Base-by-base conservation (phyloP, 2,888 invertebrate genomes). In the Cyclophora punctaria region DNA sequence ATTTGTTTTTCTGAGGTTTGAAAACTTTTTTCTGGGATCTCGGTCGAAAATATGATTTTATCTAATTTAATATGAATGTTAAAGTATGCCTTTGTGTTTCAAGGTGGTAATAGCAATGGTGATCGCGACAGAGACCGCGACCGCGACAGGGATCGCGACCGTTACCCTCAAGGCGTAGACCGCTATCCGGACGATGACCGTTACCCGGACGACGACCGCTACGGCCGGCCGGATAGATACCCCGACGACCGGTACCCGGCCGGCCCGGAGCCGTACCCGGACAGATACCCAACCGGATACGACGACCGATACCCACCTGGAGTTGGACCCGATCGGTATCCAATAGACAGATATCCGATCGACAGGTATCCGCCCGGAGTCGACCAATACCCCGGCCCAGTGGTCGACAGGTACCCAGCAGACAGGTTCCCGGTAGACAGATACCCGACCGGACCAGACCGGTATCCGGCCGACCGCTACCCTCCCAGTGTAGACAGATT, bases 231-330 rank as follows among this genome's bases (percentile, higher is more conserved):
- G 44, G 91, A 91, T 69, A 85, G 89, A 62, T 90, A 86, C 78
- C 72, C 70, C 60, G 89, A 89, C 52, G 91, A 90, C 73, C 84
- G 90, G 45, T 91, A 91, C 65, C 90, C 92, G 50, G 88, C 82
- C 41, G 84, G 89, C 1, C 79, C 87, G 20, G 90, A 89, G 69
- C 78, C 80, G 47, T 87, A 86, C 62, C 80, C 81, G 59, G 81
- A 81, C 56, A 65, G 75, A 67, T 78, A 83, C 69, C 77, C 79
- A 5, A 63, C 75, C 44, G 56, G 60, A 40, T 77, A 80, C 59
- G 80, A 80, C 53, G 89, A 88, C 65, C 81, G 89, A 71, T 89
- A 89, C 67, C 87, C 90, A 43, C 75, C 78, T 33, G 79, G 80
- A 47, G 80, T 82, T 42, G 80, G 82, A 42, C 62, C 71, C 44